A percentile compares a stretch with the other conserved stretches of the same genome.
phyloP scores from a whole-genome alignment of 2,888 invertebrate species.

The Caenorhabditis doughertyi region DNA sequence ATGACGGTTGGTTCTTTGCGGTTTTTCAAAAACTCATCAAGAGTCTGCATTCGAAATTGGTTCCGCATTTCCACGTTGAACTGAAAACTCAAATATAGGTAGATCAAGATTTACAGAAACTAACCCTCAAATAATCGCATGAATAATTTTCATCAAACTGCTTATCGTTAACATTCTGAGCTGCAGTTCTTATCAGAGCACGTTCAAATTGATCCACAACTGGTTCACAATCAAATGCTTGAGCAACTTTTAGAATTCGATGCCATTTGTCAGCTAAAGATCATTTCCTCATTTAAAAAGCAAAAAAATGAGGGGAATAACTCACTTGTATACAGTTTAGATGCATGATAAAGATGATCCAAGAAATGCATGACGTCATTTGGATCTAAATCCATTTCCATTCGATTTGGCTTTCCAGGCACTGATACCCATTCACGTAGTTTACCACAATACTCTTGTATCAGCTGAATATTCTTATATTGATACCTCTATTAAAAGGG shows the following conservation, averaged over 20 bases:
- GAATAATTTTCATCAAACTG: conserved; percentile 9
- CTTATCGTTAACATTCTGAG: background rate
- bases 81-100: background rate
- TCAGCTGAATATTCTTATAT: no score
- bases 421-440: background rate
- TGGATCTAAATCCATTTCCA: conserved; percentile 3
- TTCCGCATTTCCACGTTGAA: conserved; percentile 22
- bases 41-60: background rate
- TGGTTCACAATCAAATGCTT: background rate
- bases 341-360: conserved; percentile 40
- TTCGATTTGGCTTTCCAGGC: background rate
- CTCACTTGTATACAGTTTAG: conserved; percentile 34
- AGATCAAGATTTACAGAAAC: background rate
- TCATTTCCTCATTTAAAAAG: no score
- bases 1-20: background rate
- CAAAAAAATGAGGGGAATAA: background rate
- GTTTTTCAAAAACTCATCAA: background rate
- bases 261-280: conserved; percentile 11
- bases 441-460: background rate
- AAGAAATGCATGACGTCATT: conserved; percentile 20
- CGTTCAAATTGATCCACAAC: conserved; percentile 21
- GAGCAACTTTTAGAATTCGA: conserved; percentile 1
- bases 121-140: conserved; percentile 11
- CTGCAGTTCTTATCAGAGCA: background rate
- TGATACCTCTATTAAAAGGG: background rate